These are phyloP conservation scores for Drosophila niveifrons DNA, from an alignment of 2,888 invertebrate species.

Conservation along the genomic window DNA sequence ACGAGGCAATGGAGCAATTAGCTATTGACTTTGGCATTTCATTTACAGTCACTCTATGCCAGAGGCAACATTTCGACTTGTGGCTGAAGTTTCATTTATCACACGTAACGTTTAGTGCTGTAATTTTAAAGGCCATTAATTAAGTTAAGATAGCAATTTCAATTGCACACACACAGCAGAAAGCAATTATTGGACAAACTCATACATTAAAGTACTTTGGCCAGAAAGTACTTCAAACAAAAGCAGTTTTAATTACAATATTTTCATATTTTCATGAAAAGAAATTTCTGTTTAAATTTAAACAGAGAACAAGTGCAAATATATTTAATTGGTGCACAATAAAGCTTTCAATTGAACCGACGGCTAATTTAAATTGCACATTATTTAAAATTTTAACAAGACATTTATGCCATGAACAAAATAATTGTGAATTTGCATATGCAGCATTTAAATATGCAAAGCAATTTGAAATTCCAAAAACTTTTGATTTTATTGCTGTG, in stretches of 20 bases:
- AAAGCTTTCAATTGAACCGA: background rate
- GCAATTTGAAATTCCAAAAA: no score
- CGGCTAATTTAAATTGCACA: background rate
- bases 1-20: constrained; percentile 47
- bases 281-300: background rate
- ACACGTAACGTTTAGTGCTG: background rate
- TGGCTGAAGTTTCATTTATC: constrained; percentile 25
- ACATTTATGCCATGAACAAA: background rate
- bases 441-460: no score
- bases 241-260: background rate
- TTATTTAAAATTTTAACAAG: no score
- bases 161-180: background rate
- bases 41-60: constrained; percentile 42
- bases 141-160: constrained; percentile 19
- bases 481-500: background rate
- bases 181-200: background rate
- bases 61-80: background rate
- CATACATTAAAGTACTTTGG: no score
- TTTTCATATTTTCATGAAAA: background rate
- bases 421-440: no score
- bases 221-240: background rate
- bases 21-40: constrained; percentile 52
- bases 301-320: background rate
- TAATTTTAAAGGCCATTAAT: background rate
- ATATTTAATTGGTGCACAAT: background rate